Evolutionary conservation across 2,113 vertebrate species (phyloP).

Genomic region (Ascaphus truei): DNA sequence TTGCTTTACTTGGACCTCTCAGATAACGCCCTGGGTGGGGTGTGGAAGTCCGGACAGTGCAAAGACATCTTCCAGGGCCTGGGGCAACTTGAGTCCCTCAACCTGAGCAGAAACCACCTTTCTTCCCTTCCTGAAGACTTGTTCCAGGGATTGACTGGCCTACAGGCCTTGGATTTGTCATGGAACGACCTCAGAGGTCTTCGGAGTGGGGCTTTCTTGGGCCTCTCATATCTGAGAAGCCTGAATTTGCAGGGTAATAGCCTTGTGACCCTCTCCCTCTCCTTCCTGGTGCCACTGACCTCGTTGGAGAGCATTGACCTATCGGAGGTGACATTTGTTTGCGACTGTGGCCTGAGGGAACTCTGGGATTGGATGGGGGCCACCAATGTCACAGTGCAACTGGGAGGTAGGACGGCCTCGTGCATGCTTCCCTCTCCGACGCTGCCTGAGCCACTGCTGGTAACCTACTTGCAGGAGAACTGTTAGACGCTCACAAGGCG

Average conservation of each 20-base stretch:
- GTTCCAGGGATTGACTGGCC: constrained; percentile 10
- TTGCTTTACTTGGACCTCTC: constrained; percentile 36
- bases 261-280: constrained; percentile 19
- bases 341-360: constrained; percentile 7
- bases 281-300: neutral
- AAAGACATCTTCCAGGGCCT: constrained; percentile 29
- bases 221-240: neutral
- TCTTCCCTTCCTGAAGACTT: neutral
- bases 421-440: neutral
- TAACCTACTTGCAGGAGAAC: neutral
- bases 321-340: constrained; percentile 3
- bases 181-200: constrained; percentile 22
- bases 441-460: neutral
- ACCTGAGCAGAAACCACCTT: constrained; percentile 28
- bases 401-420: neutral
- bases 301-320: constrained; percentile 25
- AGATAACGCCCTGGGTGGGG: constrained; percentile 11
- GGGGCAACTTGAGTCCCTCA: neutral
- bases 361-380: constrained; percentile 14
- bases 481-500: too few species aligned
- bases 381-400: neutral
- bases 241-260: constrained; percentile 15
- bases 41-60: constrained; percentile 18
- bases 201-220: neutral
- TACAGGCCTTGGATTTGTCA: constrained; percentile 26